phyloP scores from a whole-genome alignment of 2,797 vertebrate species.

The Pempheris klunzingeri region DNA sequence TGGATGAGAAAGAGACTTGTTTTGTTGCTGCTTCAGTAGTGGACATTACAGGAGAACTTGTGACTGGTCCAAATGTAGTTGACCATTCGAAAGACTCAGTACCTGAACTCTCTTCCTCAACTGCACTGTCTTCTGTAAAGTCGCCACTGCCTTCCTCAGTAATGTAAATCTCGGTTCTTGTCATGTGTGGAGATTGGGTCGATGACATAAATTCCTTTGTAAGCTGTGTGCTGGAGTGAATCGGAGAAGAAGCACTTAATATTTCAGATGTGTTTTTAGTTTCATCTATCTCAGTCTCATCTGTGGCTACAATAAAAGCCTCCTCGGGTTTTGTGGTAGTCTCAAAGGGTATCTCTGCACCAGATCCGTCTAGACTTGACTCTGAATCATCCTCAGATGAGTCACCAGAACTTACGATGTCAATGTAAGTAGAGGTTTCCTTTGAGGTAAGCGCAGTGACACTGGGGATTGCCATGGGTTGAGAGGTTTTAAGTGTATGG shows the following conservation, averaged over 20 bases:
- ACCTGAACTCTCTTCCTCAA: constrained; percentile 59
- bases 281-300: constrained; percentile 77
- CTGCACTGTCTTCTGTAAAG: constrained; percentile 45
- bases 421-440: constrained; percentile 47
- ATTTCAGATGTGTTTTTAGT: constrained; percentile 36
- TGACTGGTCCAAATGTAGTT: constrained; percentile 38
- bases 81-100: constrained; percentile 5
- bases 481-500: constrained; percentile 27
- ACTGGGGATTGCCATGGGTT: constrained; percentile 32
- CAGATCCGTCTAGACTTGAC: constrained; percentile 69
- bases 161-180: constrained; percentile 34
- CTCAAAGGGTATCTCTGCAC: constrained; percentile 37
- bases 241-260: constrained; percentile 27
- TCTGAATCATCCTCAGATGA: constrained; percentile 60
- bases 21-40: constrained; percentile 34
- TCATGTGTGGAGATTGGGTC: constrained; percentile 43
- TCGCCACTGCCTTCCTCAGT: constrained; percentile 69
- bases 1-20: constrained; percentile 1
- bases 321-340: constrained; percentile 49
- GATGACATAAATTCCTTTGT: constrained; percentile 35
- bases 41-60: constrained; percentile 37
- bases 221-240: constrained; percentile 28
- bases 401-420: constrained; percentile 66
- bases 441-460: constrained; percentile 32
- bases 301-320: constrained; percentile 66